Base-by-base conservation (phyloP, 2,797 vertebrate genomes). In the Crocodylus rhombifer region DNA sequence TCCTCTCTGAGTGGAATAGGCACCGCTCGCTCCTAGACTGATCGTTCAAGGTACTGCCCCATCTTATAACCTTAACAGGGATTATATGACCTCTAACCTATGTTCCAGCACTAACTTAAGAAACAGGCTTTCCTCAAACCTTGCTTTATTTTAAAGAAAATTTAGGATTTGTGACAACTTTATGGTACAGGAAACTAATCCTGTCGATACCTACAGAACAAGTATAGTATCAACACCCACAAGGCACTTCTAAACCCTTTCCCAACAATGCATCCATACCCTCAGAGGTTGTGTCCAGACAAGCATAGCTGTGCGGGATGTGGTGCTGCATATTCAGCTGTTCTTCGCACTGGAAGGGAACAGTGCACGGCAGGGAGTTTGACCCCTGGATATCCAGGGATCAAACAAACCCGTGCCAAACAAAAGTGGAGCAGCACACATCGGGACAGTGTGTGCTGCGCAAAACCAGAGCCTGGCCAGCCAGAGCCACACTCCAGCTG, bases 81-180 rank as follows among this genome's bases (percentile, higher is more conserved):
- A 86, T 91, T 90, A 95, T 82, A 95, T 76, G 56, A 82, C 87
- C 80, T 17, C 10, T 30, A 95, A 95, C 84, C 77, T 93, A 94
- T 1, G 36, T 74, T 73, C 60, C 62, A 91, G 77, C 51, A 86
- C 33, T 74, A 62, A 89, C 86, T 55, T 55, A 58, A 84, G 57
- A 84, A 82, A 61, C 11, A 56, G 26, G 30, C 55, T 77, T 89
- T 91, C 51, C 61, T 95, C 84, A 90, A 91, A 82, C 6, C 23
- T 86, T 78, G 62, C 14, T 73, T 88, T 82, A 80, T 80, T 91
- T 87, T 86, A 82, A 96, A 94, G 71, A 76, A 69, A 88, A 62
- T 62, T 13, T 74, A 30, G 58, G 86, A 76, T 84, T 81, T 87
- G 60, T 75, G 25, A 26, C 58, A 64, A 89, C 20, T 14, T 84